Evolutionary conservation across 2,797 vertebrate genomes (phyloP), one percentile per base, ranked within the genome.

Genomic region (Melanotaenia parkinsoni): DNA sequence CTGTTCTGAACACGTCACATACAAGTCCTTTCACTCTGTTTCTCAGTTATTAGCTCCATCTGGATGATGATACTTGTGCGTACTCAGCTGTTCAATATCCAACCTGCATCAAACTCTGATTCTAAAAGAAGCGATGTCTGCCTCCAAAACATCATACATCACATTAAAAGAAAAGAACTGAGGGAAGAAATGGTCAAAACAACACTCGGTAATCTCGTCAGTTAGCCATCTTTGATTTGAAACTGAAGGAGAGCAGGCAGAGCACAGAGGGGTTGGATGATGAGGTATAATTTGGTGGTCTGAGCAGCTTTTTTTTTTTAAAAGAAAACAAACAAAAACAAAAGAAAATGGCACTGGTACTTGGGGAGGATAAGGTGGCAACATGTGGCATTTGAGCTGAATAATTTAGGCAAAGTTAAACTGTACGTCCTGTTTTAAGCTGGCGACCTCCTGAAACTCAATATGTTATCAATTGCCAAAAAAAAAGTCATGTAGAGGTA

Each of bases 61-160:
- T 35, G 37, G 26, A 65, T 20, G 24, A 58, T 30, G 47, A 40
- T 84, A 85, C 66, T 88, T 92, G 88, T 93, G 88, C 85, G 62
- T 90, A 74, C 72, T 64, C 85, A 87, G 88, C 84, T 84, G 62
- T 83, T 77, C 73, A 73, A 80, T 67, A 70, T 33, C 79, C 70
- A 76, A 63, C 64, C 62, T 82, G 67, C 77, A 76, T 77, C 66
- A 69, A 78, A 85, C 32, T 76, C 35, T 24, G 33, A 70, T 70
- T 76, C n/a, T 37, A 30, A 54, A 63, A 74, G 81, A 68, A 80
- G 7, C 50, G 43, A 63, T 57, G 28, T 74, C 56, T 65, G 60
- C 74, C 51, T 74, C 50, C 43, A 24, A 71, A 78, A 64, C 37
- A 53, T 72, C 50, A 72, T 64, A 64, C 43, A 72, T 74, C 73